These are phyloP conservation scores for Dicyrtomina minuta DNA, from an alignment of 2,888 invertebrate species.

Conservation along the genomic window DNA sequence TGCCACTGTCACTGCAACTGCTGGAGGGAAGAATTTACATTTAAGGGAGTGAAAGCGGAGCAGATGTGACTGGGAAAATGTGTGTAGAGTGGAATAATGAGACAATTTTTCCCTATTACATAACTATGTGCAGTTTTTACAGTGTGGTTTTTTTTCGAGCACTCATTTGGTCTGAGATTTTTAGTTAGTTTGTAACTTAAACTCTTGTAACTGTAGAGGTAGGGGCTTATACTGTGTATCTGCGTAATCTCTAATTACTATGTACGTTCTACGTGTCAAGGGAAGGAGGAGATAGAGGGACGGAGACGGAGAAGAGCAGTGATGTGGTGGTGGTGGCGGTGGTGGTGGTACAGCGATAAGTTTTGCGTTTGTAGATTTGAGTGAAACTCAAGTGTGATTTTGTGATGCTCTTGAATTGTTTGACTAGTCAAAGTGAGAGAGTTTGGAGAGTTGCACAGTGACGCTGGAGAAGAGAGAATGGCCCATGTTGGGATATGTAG, in stretches of 20 bases:
- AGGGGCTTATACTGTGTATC: too few species aligned
- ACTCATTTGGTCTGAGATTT: not conserved
- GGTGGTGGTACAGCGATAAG: not conserved
- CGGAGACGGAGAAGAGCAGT: not conserved
- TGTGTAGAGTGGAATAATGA: slow-evolving; percentile 2
- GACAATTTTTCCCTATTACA: not conserved
- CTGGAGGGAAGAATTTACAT: slow-evolving; percentile 7
- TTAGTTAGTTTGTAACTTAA: not conserved
- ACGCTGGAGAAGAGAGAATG: not conserved
- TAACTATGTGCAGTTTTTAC: not conserved
- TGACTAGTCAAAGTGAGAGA: not conserved
- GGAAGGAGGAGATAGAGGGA: slow-evolving; percentile 1
- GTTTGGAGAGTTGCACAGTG: slow-evolving; percentile 3
- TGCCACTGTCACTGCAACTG: too few species aligned
- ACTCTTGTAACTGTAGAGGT: too few species aligned
- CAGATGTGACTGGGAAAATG: slow-evolving; percentile 27
- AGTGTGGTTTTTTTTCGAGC: not conserved
- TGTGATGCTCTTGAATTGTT: slow-evolving; percentile 35
- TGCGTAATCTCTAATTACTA: not conserved
- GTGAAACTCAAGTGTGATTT: slow-evolving; percentile 35
- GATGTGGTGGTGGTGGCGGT: not conserved
- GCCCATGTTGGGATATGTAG: slow-evolving; percentile 13
- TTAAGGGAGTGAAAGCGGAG: slow-evolving; percentile 19
- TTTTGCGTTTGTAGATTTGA: slow-evolving; percentile 1
- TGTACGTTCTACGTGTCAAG: not conserved